Conservation (phyloP, 2,888 invertebrate genomes). For the Xestoiulus laeticollis region DNA sequence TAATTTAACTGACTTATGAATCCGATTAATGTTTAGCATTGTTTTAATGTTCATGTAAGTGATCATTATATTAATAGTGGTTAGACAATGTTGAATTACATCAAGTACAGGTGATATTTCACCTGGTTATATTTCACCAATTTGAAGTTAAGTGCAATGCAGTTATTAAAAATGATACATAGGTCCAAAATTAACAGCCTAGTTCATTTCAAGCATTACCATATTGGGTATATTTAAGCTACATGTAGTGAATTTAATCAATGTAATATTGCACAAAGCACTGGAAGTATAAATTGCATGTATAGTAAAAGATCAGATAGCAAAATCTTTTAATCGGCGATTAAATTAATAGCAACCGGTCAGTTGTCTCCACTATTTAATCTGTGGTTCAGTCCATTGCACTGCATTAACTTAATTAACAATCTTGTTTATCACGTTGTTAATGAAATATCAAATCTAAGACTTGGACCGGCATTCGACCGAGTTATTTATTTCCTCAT, state of each 20-base stretch:
- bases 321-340: background rate
- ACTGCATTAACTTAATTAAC: background rate
- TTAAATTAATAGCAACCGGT: background rate
- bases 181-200: background rate
- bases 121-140: too few species aligned
- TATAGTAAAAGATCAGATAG: background rate
- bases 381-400: background rate
- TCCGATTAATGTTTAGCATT: too few species aligned
- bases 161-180: background rate
- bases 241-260: too few species aligned
- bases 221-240: too few species aligned
- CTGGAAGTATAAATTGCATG: background rate
- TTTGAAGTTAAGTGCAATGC: background rate
- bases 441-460: conserved; percentile 23
- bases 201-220: background rate
- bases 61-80: too few species aligned
- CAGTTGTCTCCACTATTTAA: background rate
- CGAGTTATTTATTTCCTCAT: background rate
- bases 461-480: background rate
- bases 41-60: too few species aligned
- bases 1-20: too few species aligned
- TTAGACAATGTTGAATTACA: too few species aligned
- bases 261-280: too few species aligned
- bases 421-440: background rate
- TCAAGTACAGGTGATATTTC: too few species aligned